Evolutionary conservation across 2,113 vertebrate genomes (phyloP).

Genomic region (zebrafish (Danio rerio)): DNA sequence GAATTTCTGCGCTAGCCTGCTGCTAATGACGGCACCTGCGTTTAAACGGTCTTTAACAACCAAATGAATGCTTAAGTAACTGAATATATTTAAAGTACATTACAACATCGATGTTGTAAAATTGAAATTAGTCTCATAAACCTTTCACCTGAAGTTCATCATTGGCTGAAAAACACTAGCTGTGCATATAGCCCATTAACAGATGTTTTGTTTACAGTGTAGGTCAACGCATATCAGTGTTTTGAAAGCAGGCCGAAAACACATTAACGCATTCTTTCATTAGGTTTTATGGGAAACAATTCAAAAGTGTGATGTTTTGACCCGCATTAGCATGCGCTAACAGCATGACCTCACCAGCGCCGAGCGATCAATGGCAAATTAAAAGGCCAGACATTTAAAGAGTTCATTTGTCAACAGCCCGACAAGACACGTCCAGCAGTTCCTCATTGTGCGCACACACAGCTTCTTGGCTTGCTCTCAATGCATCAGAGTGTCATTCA

Average conservation of each 20-base stretch:
- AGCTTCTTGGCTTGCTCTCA: conserved; percentile 38
- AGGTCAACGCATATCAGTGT: no score
- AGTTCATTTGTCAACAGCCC: conserved; percentile 35
- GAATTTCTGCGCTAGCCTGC: no score
- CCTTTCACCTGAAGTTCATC: no score
- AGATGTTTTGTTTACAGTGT: no score
- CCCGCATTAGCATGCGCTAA: conserved; percentile 12
- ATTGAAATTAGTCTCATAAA: no score
- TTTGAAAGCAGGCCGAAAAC: not conserved
- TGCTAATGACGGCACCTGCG: no score
- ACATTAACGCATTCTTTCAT: conserved; percentile 6
- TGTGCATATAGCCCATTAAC: no score
- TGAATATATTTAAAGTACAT: no score
- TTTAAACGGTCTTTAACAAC: no score
- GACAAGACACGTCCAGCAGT: conserved; percentile 9
- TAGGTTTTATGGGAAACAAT: not conserved
- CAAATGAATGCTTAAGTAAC: no score
- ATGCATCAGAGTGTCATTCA: conserved; percentile 31
- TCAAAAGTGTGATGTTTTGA: conserved; percentile 15
- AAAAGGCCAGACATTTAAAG: conserved; percentile 13
- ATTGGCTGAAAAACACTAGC: no score
- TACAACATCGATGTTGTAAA: no score
- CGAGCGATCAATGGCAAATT: conserved; percentile 13
- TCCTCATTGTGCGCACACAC: not conserved
- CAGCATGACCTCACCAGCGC: conserved; percentile 12